Conservation (phyloP, 1,140 invertebrate species). For the Hyposmocoma kahamanoa region DNA sequence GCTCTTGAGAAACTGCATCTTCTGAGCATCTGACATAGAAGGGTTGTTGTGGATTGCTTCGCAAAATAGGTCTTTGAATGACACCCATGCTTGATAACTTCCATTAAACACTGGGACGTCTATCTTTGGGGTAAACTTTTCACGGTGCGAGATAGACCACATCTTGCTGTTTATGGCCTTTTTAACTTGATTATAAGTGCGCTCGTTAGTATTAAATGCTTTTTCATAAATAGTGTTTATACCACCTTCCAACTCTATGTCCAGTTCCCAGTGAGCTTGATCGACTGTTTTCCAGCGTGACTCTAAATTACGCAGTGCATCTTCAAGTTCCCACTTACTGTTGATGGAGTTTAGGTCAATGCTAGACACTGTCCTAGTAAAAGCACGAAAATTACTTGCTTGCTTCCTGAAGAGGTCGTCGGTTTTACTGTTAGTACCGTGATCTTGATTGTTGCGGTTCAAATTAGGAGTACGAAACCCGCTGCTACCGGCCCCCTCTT, state of each 20-base stretch:
- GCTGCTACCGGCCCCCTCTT: no score
- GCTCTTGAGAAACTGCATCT: slow-evolving; percentile 26
- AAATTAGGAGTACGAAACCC: no score
- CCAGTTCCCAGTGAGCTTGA: slow-evolving; percentile 5
- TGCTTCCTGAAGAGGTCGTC: no score
- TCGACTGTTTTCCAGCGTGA: slow-evolving; percentile 4
- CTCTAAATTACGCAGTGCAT: background rate
- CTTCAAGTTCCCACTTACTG: slow-evolving; percentile 8
- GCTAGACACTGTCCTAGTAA: slow-evolving; percentile 4
- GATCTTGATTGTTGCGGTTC: no score
- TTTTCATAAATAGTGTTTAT: slow-evolving; percentile 3
- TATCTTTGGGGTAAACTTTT: slow-evolving; percentile 13
- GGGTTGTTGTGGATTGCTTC: slow-evolving; percentile 30
- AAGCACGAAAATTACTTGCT: slow-evolving; percentile 5
- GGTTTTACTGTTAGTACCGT: no score
- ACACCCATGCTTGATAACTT: slow-evolving; percentile 30
- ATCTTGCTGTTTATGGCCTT: slow-evolving; percentile 2
- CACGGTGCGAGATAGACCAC: slow-evolving; percentile 12
- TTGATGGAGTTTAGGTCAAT: background rate
- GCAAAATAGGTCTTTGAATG: slow-evolving; percentile 33
- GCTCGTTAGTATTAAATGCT: background rate
- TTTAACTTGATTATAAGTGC: background rate
- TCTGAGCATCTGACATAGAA: slow-evolving; percentile 21
- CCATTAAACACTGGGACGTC: slow-evolving; percentile 33
- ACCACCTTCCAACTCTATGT: background rate